These are phyloP conservation scores for Actinernus sp. DNA, from an alignment of 92 coral and sea anemone species.

Conservation along the genomic window DNA sequence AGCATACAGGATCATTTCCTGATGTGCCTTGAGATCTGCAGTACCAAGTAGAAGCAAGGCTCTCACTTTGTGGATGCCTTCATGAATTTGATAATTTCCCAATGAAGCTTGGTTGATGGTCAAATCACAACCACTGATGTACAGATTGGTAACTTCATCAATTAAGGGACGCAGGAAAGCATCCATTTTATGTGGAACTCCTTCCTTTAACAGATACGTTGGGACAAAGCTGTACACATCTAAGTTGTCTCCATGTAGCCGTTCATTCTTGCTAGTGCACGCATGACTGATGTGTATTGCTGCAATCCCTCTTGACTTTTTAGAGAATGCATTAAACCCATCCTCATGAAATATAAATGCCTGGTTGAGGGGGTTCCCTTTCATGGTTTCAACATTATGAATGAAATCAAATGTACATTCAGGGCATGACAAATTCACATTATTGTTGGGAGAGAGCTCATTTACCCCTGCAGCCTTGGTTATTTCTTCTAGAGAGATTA, in stretches of 20 bases:
- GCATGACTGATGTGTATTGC: conserved; percentile 13
- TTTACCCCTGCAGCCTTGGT: conserved; percentile 7
- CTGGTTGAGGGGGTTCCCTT: conserved; percentile 5
- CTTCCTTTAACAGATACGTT: conserved; percentile 26
- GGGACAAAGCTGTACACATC: conserved; percentile 8
- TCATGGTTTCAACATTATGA: neutral
- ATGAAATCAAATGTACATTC: conserved; percentile 31
- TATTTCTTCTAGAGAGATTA: conserved; percentile 40
- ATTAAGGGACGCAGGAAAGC: conserved; percentile 57
- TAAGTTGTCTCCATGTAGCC: neutral
- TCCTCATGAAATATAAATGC: conserved; percentile 13
- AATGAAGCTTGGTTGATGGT: neutral
- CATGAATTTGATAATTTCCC: neutral
- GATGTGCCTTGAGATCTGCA: conserved; percentile 70
- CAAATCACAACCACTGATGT: conserved; percentile 33
- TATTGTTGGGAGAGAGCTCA: conserved; percentile 1
- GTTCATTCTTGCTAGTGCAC: neutral
- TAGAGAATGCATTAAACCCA: conserved; percentile 13
- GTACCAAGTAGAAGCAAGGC: conserved; percentile 65
- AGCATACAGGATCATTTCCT: conserved; percentile 62
- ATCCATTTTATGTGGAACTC: conserved; percentile 57
- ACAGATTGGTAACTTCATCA: conserved; percentile 43
- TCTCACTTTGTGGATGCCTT: conserved; percentile 60
- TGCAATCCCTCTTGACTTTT: conserved; percentile 4
- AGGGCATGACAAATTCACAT: conserved; percentile 19